phyloP scores from a whole-genome alignment of 2,888 invertebrate species.

The Drosophila mulleri region DNA sequence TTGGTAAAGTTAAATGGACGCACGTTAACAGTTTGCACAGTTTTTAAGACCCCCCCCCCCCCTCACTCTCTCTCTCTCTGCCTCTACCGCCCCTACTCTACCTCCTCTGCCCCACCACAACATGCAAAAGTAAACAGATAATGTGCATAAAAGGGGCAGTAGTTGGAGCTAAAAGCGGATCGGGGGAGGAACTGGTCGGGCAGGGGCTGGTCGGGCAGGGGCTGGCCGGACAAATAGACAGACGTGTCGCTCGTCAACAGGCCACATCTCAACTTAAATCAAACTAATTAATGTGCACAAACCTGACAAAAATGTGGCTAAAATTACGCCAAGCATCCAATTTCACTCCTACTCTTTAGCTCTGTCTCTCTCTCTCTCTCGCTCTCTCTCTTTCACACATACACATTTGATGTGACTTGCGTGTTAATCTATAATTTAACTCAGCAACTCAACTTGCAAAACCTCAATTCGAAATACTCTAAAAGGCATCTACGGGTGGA shows the following conservation, averaged over 20 bases:
- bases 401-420: background rate
- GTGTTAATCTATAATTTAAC: constrained; percentile 42
- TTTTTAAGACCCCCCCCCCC: constrained; percentile 45
- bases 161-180: too few relatives aligned
- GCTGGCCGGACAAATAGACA: constrained; percentile 37
- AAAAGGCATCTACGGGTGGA: background rate
- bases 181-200: too few relatives aligned
- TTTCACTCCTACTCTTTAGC: background rate
- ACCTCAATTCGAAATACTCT: constrained; percentile 14
- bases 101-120: background rate
- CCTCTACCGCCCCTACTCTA: background rate
- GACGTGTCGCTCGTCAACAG: constrained; percentile 40
- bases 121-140: constrained; percentile 36
- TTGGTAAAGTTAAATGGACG: constrained; percentile 71
- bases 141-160: constrained; percentile 1
- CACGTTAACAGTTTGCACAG: constrained; percentile 68
- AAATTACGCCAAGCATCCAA: constrained; percentile 18
- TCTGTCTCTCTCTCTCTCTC: background rate
- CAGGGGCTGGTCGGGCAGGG: too few relatives aligned
- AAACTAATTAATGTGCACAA: constrained; percentile 74
- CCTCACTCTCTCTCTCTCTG: background rate
- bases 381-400: background rate
- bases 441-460: constrained; percentile 10
- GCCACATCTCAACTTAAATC: constrained; percentile 67
- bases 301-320: constrained; percentile 58